These are phyloP conservation scores for Neolamprologus devosi DNA, from an alignment of 2,113 vertebrate species.

Conservation along the genomic window DNA sequence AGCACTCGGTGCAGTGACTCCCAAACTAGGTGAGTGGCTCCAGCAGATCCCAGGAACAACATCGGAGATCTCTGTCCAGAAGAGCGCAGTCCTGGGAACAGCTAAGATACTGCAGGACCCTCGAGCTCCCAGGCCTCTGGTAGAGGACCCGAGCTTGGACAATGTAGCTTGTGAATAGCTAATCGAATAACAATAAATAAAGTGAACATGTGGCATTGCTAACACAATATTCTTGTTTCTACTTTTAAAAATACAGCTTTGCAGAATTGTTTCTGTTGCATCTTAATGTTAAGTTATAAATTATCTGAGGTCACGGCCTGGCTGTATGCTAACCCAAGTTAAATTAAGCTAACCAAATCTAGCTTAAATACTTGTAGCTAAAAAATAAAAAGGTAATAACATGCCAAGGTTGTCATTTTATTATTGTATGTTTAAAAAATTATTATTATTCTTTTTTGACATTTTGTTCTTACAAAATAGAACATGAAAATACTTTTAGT, in stretches of 20 bases:
- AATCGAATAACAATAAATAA: neutral
- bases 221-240: neutral
- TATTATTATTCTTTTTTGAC: accelerated
- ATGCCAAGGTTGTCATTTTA: accelerated
- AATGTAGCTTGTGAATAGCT: neutral
- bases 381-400: neutral
- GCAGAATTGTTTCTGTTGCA: neutral
- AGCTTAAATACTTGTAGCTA: neutral
- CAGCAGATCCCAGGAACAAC: accelerated
- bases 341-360: neutral
- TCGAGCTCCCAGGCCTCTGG: neutral
- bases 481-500: neutral
- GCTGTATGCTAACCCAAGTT: neutral
- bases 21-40: neutral
- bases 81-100: accelerated
- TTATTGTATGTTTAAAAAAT: neutral
- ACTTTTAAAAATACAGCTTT: neutral
- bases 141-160: neutral
- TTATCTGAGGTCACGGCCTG: neutral
- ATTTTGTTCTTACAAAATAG: neutral
- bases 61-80: neutral
- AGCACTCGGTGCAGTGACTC: accelerated
- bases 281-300: neutral
- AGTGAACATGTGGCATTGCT: neutral
- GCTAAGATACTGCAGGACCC: neutral